Conservation (phyloP, 2,888 invertebrate genomes). For the Amphipoea lucens region DNA sequence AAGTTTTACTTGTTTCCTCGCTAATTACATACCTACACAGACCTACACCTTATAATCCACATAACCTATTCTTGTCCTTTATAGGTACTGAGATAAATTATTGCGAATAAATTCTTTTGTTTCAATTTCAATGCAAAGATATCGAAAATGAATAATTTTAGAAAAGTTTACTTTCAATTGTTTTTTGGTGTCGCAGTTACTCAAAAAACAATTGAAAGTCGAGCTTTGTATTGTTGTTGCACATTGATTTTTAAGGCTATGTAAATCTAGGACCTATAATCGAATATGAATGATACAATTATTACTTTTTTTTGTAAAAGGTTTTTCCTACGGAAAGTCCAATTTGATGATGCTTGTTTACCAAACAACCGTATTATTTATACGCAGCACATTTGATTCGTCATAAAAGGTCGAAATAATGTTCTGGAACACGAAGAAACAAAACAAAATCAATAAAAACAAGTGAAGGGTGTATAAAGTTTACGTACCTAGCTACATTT, state of each 20-base stretch:
- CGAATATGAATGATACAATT: neutral
- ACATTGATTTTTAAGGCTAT: neutral
- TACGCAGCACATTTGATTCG: neutral
- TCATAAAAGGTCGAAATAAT: neutral
- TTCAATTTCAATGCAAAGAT: neutral
- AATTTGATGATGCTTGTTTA: constrained; percentile 12
- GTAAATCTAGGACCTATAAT: neutral
- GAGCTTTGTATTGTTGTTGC: too few species aligned
- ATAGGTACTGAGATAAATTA: neutral
- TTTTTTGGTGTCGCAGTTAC: neutral
- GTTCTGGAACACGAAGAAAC: constrained; percentile 11
- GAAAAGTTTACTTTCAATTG: neutral
- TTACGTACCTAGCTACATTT: neutral
- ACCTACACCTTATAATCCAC: neutral
- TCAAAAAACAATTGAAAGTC: too few species aligned
- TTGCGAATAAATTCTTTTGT: neutral
- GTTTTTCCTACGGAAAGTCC: neutral
- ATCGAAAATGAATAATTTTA: neutral
- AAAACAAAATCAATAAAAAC: neutral
- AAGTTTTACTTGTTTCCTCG: constrained; percentile 35
- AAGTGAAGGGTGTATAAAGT: constrained; percentile 16
- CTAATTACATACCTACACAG: neutral
- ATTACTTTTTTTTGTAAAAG: neutral
- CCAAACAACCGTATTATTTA: neutral
- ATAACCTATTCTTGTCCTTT: neutral